Evolutionary conservation across 1,140 invertebrate species (phyloP).

Genomic region (Drosophila persimilis): DNA sequence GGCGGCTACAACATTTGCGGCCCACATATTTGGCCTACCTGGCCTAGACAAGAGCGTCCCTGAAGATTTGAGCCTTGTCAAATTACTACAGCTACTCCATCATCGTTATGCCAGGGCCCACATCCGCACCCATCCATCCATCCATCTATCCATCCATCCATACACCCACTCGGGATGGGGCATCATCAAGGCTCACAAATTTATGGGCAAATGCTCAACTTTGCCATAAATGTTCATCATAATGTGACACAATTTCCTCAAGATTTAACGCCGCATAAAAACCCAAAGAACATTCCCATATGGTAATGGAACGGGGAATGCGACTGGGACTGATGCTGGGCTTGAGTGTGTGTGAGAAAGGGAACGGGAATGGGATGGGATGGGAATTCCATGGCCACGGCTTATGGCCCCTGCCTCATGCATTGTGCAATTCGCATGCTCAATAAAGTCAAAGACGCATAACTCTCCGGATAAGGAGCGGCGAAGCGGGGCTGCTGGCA

Average conservation of each 20-base stretch:
- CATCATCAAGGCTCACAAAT: slow-evolving; percentile 61
- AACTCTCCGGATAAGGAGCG: slow-evolving; percentile 50
- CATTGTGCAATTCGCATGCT: slow-evolving; percentile 64
- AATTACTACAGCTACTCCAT: slow-evolving; percentile 76
- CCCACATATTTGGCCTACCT: slow-evolving; percentile 21
- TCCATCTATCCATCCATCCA: neutral
- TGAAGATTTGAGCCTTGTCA: slow-evolving; percentile 62
- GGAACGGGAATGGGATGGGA: neutral
- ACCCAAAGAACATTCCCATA: slow-evolving; percentile 38
- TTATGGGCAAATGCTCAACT: slow-evolving; percentile 73
- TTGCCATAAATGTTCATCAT: slow-evolving; percentile 79
- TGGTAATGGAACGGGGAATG: slow-evolving; percentile 39
- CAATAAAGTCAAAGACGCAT: slow-evolving; percentile 73
- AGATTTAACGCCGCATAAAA: slow-evolving; percentile 79
- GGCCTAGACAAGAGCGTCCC: slow-evolving; percentile 20
- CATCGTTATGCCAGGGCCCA: slow-evolving; percentile 51
- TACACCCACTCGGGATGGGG: neutral
- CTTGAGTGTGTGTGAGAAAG: slow-evolving; percentile 3
- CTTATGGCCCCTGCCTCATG: slow-evolving; percentile 17
- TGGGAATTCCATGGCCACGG: slow-evolving; percentile 20
- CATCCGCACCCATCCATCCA: slow-evolving; percentile 7
- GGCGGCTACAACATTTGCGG: neutral
- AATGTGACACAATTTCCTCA: slow-evolving; percentile 80
- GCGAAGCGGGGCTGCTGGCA: slow-evolving; percentile 33
- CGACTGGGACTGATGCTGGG: slow-evolving; percentile 11